A percentile compares a stretch with the other conserved stretches of the same genome.
Evolutionary conservation across 2,113 vertebrate species (phyloP).

Genomic region (Neomonachus schauinslandi): DNA sequence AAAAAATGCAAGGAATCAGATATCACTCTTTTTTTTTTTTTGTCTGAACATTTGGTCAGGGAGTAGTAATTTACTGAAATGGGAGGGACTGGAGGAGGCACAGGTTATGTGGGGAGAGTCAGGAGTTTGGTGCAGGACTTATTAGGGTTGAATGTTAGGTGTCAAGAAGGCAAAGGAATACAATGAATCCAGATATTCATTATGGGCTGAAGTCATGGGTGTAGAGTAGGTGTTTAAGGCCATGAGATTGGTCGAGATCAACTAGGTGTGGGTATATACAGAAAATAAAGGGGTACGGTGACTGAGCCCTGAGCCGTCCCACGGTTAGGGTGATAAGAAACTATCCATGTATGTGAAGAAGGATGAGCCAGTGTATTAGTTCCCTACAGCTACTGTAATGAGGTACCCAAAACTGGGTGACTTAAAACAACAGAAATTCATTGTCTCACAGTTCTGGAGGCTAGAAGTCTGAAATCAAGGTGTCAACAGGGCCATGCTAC

Average conservation of each 20-base stretch:
- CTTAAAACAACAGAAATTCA: not conserved
- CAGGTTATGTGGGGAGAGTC: not conserved
- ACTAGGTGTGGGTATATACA: not conserved
- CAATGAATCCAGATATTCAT: not conserved
- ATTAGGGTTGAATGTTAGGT: not conserved
- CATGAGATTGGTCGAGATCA: not conserved
- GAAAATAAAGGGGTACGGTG: not conserved
- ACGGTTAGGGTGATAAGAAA: not conserved
- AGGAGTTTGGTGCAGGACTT: not conserved
- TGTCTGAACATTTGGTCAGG: not conserved
- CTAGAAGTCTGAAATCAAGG: not conserved
- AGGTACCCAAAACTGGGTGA: not conserved
- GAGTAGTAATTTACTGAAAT: not conserved
- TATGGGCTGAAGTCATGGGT: not conserved
- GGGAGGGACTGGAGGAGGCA: not conserved
- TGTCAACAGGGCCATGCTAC: not conserved
- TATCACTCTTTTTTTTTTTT: not conserved
- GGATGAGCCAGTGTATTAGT: not conserved
- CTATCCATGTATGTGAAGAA: not conserved
- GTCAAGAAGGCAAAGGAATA: not conserved
- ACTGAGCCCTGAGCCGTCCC: not conserved
- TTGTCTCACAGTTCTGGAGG: not conserved
- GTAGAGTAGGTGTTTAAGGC: not conserved
- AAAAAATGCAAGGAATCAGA: not conserved
- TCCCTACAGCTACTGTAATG: not conserved